Percentiles rank a stretch among this genome's conserved stretches.
Conservation (phyloP, 2,797 vertebrate genomes). For the Leuciscus waleckii region DNA sequence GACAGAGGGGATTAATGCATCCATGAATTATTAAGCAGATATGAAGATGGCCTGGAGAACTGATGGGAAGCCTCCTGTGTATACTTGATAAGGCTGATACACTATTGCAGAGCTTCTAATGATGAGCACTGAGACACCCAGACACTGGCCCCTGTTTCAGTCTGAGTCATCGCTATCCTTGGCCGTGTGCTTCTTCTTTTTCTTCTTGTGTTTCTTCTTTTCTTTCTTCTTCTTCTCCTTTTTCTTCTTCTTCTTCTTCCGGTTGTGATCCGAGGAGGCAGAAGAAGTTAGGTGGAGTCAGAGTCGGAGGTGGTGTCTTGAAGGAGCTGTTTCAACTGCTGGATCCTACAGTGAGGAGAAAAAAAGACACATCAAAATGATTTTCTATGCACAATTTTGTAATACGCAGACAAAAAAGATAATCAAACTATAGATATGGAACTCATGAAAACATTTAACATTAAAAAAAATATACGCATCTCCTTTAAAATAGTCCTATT, state of each 20-base stretch:
- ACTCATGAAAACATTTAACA: not conserved
- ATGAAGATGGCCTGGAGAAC: conserved; percentile 38
- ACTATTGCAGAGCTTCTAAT: conserved; percentile 14
- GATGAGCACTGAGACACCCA: conserved; percentile 1
- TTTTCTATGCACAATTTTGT: not conserved
- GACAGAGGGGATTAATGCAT: conserved; percentile 55
- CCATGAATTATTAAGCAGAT: conserved; percentile 65
- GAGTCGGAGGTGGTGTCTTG: conserved; percentile 89
- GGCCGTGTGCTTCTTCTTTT: conserved; percentile 83
- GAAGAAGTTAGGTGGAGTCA: conserved; percentile 79
- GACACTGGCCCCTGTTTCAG: conserved; percentile 66
- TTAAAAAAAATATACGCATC: not conserved
- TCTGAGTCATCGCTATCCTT: conserved; percentile 83
- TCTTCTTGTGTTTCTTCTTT: conserved; percentile 85
- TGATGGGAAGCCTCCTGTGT: conserved; percentile 49
- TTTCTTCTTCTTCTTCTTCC: conserved; percentile 86
- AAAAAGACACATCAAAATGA: not conserved
- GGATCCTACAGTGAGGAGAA: conserved; percentile 81
- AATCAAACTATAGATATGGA: not conserved
- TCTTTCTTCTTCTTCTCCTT: conserved; percentile 85
- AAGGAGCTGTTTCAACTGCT: conserved; percentile 91
- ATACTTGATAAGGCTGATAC: conserved; percentile 25
- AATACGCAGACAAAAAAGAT: not conserved
- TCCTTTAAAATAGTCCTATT: not conserved
- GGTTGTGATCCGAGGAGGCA: conserved; percentile 69